Evolutionary conservation across 2,888 invertebrate species (phyloP).

Genomic region (Formica aserva): DNA sequence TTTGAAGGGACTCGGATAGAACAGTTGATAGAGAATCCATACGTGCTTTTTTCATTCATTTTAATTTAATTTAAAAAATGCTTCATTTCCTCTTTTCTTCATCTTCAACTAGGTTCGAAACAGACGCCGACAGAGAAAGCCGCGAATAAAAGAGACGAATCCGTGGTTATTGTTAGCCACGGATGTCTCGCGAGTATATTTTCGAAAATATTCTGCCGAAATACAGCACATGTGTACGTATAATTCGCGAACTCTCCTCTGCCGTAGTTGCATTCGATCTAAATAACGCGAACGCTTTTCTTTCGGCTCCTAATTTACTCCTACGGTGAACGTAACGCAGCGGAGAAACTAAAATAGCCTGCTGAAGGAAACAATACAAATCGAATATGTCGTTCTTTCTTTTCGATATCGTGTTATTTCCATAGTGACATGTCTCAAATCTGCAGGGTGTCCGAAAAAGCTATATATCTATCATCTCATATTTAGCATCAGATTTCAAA

Average conservation of each 20-base stretch:
- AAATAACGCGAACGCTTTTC: constrained; percentile 65
- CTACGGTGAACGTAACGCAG: constrained; percentile 64
- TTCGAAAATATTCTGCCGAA: constrained; percentile 64
- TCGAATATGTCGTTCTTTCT: background rate
- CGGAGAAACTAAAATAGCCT: constrained; percentile 58
- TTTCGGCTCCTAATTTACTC: constrained; percentile 60
- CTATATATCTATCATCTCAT: background rate
- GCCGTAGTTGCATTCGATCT: constrained; percentile 57
- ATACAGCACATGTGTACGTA: constrained; percentile 9
- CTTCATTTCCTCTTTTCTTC: constrained; percentile 65
- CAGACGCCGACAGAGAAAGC: constrained; percentile 50
- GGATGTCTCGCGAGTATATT: constrained; percentile 37
- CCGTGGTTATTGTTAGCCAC: background rate
- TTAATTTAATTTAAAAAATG: constrained; percentile 75
- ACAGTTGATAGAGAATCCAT: background rate
- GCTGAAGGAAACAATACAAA: constrained; percentile 54
- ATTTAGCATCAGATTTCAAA: background rate
- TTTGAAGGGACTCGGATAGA: background rate
- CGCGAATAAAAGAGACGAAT: constrained; percentile 31
- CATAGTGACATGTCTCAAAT: background rate
- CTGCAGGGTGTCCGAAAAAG: constrained; percentile 25
- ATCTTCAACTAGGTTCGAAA: constrained; percentile 68
- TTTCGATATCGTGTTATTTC: background rate
- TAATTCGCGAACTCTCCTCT: constrained; percentile 35
- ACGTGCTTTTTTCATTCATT: constrained; percentile 62